These are phyloP conservation scores for Caenorhabditis plicata DNA, from an alignment of 2,888 invertebrate genomes.

Conservation along the genomic window DNA sequence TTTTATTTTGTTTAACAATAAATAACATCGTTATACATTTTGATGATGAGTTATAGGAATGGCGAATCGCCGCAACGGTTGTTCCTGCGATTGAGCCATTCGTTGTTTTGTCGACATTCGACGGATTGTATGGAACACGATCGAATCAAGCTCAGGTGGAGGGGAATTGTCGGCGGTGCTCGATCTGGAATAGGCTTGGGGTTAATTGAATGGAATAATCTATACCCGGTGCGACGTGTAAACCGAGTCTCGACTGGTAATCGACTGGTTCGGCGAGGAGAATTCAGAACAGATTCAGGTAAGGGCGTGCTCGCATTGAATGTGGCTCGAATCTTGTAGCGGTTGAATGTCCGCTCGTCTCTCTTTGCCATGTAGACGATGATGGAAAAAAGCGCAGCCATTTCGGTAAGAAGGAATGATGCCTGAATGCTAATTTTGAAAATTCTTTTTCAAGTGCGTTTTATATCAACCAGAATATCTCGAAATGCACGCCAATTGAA, in stretches of 20 bases:
- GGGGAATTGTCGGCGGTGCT: conserved; percentile 16
- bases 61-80: conserved; percentile 23
- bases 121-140: not conserved
- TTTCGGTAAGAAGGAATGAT: conserved; percentile 61
- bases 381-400: conserved; percentile 58
- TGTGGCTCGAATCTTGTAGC: conserved; percentile 55
- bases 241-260: conserved; percentile 19
- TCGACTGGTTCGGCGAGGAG: conserved; percentile 17
- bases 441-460: no score
- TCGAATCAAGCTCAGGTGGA: conserved; percentile 24
- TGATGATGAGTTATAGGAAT: conserved; percentile 23
- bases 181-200: conserved; percentile 5
- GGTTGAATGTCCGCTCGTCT: conserved; percentile 63
- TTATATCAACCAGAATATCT: not conserved
- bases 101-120: not conserved
- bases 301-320: conserved; percentile 23
- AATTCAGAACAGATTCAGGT: conserved; percentile 1
- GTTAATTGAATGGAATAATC: not conserved
- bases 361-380: conserved; percentile 66
- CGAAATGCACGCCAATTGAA: no score
- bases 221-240: conserved; percentile 20
- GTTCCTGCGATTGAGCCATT: conserved; percentile 13
- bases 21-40: not conserved
- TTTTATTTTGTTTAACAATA: conserved; percentile 12
- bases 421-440: conserved; percentile 40